Conservation (phyloP, 2,888 invertebrate genomes). For the Argyra leucocephala region DNA sequence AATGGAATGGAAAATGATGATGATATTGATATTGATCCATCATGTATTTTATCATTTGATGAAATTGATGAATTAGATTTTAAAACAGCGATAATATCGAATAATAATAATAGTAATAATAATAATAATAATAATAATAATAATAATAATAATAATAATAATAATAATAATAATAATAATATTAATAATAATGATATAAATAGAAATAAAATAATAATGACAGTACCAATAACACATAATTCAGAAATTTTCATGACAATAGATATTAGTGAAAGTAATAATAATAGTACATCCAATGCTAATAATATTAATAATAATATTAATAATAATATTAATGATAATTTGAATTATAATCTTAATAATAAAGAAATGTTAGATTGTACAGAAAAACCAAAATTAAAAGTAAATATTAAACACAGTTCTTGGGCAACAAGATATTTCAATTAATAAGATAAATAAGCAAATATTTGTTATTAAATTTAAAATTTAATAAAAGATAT, state of each 20-base stretch:
- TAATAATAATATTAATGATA: not conserved
- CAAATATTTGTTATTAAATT: too few species aligned
- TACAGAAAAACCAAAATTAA: too few species aligned
- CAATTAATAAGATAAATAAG: too few species aligned
- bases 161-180: not conserved
- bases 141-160: not conserved
- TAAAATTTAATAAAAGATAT: too few species aligned
- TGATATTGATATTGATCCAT: slow-evolving; percentile 4
- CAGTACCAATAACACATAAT: slow-evolving; percentile 4
- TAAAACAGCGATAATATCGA: not conserved
- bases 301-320: not conserved
- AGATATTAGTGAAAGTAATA: not conserved
- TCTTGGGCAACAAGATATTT: too few species aligned
- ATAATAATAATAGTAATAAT: not conserved
- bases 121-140: not conserved
- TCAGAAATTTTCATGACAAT: slow-evolving; percentile 7
- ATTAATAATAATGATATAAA: not conserved
- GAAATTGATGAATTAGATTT: not conserved
- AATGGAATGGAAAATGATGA: not conserved
- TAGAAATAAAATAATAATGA: not conserved
- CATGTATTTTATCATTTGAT: slow-evolving; percentile 6
- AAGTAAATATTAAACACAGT: too few species aligned
- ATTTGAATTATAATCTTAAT: not conserved
- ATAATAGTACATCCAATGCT: not conserved
- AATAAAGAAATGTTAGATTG: not conserved